Conservation (phyloP, 2,113 vertebrate genomes). For the Formicarius rufipectus region DNA sequence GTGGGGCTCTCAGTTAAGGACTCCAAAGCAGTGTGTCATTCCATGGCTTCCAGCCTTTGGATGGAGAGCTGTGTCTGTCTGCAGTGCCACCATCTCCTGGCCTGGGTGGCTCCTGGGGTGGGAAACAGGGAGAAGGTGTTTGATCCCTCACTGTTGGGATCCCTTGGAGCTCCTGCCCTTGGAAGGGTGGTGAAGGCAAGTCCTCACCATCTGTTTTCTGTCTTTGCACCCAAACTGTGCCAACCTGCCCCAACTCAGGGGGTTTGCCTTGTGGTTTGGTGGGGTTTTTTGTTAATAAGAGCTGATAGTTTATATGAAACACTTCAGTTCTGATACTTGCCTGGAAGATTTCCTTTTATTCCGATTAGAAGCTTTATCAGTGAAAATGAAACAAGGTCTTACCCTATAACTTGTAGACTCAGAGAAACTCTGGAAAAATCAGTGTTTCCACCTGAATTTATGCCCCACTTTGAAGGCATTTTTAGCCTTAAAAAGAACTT, state of each 20-base stretch:
- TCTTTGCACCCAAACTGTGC: background rate
- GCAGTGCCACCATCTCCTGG: background rate
- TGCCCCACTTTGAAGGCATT: background rate
- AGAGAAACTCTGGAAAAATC: background rate
- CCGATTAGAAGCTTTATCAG: background rate
- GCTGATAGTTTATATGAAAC: background rate
- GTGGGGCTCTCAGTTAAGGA: background rate
- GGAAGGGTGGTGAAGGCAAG: background rate
- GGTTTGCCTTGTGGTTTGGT: background rate
- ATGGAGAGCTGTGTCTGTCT: background rate
- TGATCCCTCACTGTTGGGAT: background rate
- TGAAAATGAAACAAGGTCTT: background rate
- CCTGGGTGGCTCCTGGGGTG: background rate
- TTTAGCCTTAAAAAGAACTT: background rate
- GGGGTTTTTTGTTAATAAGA: background rate
- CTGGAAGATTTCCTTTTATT: background rate
- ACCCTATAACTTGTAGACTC: rapidly evolving
- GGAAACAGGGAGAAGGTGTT: no score
- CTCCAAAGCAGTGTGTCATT: rapidly evolving
- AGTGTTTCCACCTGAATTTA: background rate
- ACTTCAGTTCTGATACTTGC: background rate
- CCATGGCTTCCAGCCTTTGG: background rate
- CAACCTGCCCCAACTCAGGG: rapidly evolving
- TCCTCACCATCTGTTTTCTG: background rate
- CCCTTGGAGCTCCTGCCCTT: background rate